phyloP scores from a whole-genome alignment of 2,888 invertebrate genomes.

The Tinea semifulvella region DNA sequence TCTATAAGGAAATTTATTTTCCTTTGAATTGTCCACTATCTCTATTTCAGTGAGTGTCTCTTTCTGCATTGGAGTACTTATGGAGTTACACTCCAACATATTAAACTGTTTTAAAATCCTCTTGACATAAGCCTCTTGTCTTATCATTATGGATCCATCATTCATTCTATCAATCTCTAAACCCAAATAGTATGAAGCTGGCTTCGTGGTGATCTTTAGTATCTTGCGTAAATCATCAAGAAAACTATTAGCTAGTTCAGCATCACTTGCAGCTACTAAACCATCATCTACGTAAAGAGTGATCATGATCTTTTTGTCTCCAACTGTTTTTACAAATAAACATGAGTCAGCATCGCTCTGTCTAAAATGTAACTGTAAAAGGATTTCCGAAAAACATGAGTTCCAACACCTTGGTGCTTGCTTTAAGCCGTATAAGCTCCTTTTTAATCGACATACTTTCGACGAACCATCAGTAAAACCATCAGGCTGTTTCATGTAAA shows the following conservation, averaged over 20 bases:
- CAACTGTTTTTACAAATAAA: neutral
- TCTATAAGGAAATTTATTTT: constrained; percentile 13
- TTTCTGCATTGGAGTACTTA: constrained; percentile 14
- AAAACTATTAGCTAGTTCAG: constrained; percentile 5
- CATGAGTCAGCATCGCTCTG: constrained; percentile 13
- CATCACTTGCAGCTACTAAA: constrained; percentile 13
- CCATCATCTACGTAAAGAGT: constrained; percentile 15
- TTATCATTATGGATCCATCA: neutral
- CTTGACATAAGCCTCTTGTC: constrained; percentile 9
- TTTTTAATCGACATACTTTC: neutral
- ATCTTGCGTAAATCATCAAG: neutral
- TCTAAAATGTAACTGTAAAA: neutral
- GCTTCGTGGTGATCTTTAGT: constrained; percentile 7
- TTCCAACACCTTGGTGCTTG: constrained; percentile 13
- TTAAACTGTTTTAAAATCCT: constrained; percentile 11
- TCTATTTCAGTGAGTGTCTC: neutral
- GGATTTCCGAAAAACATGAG: neutral
- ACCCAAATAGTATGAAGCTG: constrained; percentile 12
- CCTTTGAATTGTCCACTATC: neutral
- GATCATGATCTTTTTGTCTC: constrained; percentile 7
- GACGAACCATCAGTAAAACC: constrained; percentile 7
- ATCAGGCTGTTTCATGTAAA: no score
- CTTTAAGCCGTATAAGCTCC: constrained; percentile 13
- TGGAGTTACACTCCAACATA: constrained; percentile 13
- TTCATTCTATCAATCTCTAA: constrained; percentile 9